These are phyloP conservation scores for Cyclophora albipunctata DNA, from an alignment of 2,888 invertebrate genomes.

Conservation along the genomic window DNA sequence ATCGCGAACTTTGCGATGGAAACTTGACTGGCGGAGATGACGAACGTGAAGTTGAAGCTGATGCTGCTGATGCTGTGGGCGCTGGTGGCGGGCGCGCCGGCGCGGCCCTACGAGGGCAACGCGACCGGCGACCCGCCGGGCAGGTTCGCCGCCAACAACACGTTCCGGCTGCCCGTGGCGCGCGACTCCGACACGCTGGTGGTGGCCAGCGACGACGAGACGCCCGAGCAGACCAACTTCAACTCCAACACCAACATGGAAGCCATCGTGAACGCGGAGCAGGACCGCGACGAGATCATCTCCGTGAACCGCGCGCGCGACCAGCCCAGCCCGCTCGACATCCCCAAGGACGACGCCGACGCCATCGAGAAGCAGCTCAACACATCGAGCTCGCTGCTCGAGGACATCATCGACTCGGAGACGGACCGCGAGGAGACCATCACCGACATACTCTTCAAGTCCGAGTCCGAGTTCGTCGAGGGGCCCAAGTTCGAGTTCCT, in stretches of 20 bases:
- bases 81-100: conserved; percentile 53
- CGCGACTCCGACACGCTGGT: conserved; percentile 59
- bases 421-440: conserved; percentile 63
- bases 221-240: conserved; percentile 45
- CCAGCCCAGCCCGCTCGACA: conserved; percentile 25
- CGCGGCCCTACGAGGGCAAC: conserved; percentile 47
- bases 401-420: conserved; percentile 66
- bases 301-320: conserved; percentile 43
- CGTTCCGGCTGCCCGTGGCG: conserved; percentile 55
- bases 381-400: conserved; percentile 62
- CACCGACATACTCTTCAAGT: conserved; percentile 59
- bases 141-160: conserved; percentile 46
- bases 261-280: conserved; percentile 56
- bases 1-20: conserved; percentile 30
- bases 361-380: conserved; percentile 51
- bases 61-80: conserved; percentile 61
- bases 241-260: conserved; percentile 54
- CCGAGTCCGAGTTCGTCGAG: conserved; percentile 49
- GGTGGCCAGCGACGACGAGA: conserved; percentile 49
- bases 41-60: conserved; percentile 68
- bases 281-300: conserved; percentile 53
- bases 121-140: conserved; percentile 40
- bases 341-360: conserved; percentile 38
- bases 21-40: conserved; percentile 46
- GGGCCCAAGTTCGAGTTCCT: conserved; percentile 63